Evolutionary conservation across 2,797 vertebrate species (phyloP).

Genomic region (Arremon brunneinucha): DNA sequence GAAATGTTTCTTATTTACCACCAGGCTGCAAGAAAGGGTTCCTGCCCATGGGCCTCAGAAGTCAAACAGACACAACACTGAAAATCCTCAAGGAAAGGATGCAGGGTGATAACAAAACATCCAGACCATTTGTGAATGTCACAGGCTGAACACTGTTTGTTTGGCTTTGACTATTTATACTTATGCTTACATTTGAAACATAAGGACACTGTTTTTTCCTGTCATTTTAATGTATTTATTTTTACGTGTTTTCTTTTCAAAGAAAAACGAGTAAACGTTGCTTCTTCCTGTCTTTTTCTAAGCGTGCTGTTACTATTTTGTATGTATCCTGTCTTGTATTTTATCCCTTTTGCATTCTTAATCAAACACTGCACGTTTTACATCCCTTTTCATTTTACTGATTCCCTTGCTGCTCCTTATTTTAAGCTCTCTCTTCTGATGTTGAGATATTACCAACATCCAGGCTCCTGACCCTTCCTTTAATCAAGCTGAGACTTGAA

Average conservation of each 20-base stretch:
- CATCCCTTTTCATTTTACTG: neutral
- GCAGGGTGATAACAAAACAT: conserved; percentile 7
- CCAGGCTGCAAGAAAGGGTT: neutral
- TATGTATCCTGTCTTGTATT: conserved; percentile 22
- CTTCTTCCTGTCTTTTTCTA: conserved; percentile 41
- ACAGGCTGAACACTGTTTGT: neutral
- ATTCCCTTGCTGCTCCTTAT: neutral
- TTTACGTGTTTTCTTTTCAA: conserved; percentile 40
- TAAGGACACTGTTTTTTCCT: conserved; percentile 48
- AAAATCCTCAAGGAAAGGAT: conserved; percentile 33
- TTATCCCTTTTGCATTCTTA: neutral
- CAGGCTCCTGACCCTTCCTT: conserved; percentile 17
- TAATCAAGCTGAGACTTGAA: conserved; percentile 18
- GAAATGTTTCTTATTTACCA: neutral
- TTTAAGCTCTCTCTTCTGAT: neutral
- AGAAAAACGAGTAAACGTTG: conserved; percentile 9
- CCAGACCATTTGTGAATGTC: neutral
- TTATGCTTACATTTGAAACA: conserved; percentile 31
- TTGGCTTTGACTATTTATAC: conserved; percentile 64
- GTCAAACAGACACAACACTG: conserved; percentile 5
- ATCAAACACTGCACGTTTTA: neutral
- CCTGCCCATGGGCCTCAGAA: neutral
- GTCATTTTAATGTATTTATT: conserved; percentile 48
- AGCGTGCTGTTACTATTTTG: neutral
- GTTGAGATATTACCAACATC: neutral